Evolutionary conservation across 2,797 vertebrate species (phyloP).

Genomic region (Macropodus opercularis): DNA sequence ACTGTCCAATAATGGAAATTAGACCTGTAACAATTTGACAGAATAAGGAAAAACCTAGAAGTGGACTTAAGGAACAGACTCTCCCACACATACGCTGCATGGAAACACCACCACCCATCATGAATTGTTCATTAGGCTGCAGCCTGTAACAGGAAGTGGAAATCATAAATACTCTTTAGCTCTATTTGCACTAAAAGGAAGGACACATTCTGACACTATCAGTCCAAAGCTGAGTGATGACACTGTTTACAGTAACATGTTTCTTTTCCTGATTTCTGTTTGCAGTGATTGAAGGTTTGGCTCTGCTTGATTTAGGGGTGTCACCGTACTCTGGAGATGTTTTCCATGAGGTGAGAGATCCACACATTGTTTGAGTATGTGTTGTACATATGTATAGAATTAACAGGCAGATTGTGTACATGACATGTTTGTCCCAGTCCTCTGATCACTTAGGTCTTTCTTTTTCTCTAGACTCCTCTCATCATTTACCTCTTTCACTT

Average conservation of each 20-base stretch:
- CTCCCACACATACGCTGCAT: neutral
- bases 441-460: neutral
- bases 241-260: neutral
- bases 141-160: conserved; percentile 19
- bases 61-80: neutral
- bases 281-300: conserved; percentile 94
- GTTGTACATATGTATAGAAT: too few species aligned
- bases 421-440: neutral
- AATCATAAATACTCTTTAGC: neutral
- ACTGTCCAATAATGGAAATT: too few species aligned
- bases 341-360: conserved; percentile 92
- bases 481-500: conserved; percentile 98
- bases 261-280: conserved; percentile 9
- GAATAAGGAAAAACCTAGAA: too few species aligned
- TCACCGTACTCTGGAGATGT: conserved; percentile 96
- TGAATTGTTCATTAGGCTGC: conserved; percentile 19
- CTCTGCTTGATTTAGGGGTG: conserved; percentile 93
- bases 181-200: neutral
- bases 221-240: neutral
- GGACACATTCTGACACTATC: neutral
- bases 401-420: neutral
- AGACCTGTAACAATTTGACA: too few species aligned
- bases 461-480: conserved; percentile 88
- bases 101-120: neutral
- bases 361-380: neutral